phyloP scores from a whole-genome alignment of 2,888 invertebrate genomes.

The Pyrgus malvae region DNA sequence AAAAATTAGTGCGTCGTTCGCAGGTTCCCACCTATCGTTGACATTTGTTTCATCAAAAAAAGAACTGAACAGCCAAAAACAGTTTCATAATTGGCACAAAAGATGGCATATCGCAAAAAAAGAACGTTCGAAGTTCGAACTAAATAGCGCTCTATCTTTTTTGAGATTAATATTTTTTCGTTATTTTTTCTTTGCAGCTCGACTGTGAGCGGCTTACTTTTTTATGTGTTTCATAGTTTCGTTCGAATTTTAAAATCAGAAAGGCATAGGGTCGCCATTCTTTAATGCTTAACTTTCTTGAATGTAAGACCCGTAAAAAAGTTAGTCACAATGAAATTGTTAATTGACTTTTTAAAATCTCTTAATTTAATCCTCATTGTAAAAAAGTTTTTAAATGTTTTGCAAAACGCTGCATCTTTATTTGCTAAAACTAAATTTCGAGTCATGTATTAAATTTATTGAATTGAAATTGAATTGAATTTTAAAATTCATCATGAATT shows the following conservation, averaged over 20 bases:
- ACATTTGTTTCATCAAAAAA: conserved; percentile 48
- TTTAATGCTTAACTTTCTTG: neutral
- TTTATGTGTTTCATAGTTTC: conserved; percentile 62
- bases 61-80: conserved; percentile 51
- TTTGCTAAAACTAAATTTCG: too few species aligned
- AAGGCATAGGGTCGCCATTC: conserved; percentile 42
- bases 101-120: conserved; percentile 69
- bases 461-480: too few species aligned
- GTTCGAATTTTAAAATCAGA: conserved; percentile 41
- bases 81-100: conserved; percentile 77
- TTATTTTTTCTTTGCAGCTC: conserved; percentile 62
- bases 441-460: too few species aligned
- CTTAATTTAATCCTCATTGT: too few species aligned
- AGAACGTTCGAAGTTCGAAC: conserved; percentile 56
- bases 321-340: neutral
- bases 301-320: neutral
- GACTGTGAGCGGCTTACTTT: conserved; percentile 56
- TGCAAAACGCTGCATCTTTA: too few species aligned
- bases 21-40: conserved; percentile 64
- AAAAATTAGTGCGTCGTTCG: conserved; percentile 37
- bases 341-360: too few species aligned
- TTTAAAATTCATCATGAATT: too few species aligned
- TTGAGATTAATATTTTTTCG: conserved; percentile 68
- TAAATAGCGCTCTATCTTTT: conserved; percentile 64
- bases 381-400: too few species aligned